phyloP scores from a whole-genome alignment of 2,797 vertebrate species.

The Rhodeus uyekii region DNA sequence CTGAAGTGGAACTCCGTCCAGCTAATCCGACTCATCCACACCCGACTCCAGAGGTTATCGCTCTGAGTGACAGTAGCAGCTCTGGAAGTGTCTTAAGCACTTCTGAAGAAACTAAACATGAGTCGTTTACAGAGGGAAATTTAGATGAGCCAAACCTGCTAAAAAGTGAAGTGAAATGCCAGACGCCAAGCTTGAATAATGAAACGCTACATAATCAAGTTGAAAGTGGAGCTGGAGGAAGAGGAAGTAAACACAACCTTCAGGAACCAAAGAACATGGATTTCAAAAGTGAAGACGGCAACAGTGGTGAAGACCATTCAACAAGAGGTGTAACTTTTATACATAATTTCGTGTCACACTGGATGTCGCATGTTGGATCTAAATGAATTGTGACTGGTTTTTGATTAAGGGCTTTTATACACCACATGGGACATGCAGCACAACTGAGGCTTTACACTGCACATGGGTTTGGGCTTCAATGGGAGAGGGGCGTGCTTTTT shows the following conservation, averaged over 20 bases:
- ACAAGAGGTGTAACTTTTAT: conserved; percentile 41
- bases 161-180: background rate
- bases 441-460: background rate
- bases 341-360: background rate
- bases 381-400: background rate
- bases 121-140: background rate
- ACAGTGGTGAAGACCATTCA: background rate
- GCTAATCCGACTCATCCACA: background rate
- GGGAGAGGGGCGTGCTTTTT: background rate
- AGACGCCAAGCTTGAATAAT: background rate
- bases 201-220: background rate
- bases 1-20: conserved; percentile 9
- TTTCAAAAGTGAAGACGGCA: background rate
- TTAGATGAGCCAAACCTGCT: background rate
- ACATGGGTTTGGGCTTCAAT: background rate
- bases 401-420: background rate
- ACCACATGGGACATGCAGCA: background rate
- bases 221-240: conserved; percentile 11
- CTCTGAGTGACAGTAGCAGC: conserved; percentile 34
- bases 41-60: background rate
- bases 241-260: background rate
- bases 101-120: background rate
- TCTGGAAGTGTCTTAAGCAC: conserved; percentile 20
- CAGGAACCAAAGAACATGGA: background rate
- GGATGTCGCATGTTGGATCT: conserved; percentile 35